Percentiles rank a stretch among this genome's conserved stretches.
Evolutionary conservation across 1,140 invertebrate species (phyloP).

Genomic region (Eriosoma lanigerum): DNA sequence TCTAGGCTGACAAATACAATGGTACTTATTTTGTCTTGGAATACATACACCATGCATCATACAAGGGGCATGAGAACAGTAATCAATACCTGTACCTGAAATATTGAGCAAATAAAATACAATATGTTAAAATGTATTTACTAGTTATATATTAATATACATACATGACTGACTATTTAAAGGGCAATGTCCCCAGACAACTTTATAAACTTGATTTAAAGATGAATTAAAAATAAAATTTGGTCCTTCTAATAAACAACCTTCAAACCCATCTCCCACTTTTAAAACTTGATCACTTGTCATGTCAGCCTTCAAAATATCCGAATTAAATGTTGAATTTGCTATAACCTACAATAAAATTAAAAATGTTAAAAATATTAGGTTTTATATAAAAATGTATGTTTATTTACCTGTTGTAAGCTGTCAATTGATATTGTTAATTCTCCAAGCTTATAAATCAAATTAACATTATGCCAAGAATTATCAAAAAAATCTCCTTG

Average conservation of each 20-base stretch:
- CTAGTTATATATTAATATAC: constrained; percentile 54
- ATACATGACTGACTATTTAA: constrained; percentile 70
- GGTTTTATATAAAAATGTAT: background rate
- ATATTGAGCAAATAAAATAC: background rate
- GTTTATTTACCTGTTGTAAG: constrained; percentile 59
- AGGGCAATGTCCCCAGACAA: constrained; percentile 74
- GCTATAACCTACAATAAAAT: constrained; percentile 66
- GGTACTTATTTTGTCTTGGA: constrained; percentile 71
- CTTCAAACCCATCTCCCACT: constrained; percentile 77
- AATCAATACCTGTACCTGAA: constrained; percentile 62
- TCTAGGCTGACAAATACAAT: constrained; percentile 75
- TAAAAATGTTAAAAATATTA: background rate
- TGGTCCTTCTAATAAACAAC: constrained; percentile 81
- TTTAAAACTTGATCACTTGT: constrained; percentile 63
- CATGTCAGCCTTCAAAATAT: constrained; percentile 69
- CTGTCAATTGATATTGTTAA: constrained; percentile 65
- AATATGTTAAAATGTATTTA: background rate
- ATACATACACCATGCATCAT: constrained; percentile 78
- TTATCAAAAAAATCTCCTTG: constrained; percentile 72
- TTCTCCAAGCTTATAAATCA: constrained; percentile 69
- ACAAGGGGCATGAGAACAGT: constrained; percentile 77
- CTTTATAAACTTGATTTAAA: constrained; percentile 65
- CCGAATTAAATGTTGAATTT: constrained; percentile 76
- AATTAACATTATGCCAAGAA: constrained; percentile 76
- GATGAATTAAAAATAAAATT: constrained; percentile 74